A percentile compares a stretch with the other conserved stretches of the same genome.
Evolutionary conservation across 2,797 vertebrate genomes (phyloP).

Genomic region (Rhinophrynus dorsalis): DNA sequence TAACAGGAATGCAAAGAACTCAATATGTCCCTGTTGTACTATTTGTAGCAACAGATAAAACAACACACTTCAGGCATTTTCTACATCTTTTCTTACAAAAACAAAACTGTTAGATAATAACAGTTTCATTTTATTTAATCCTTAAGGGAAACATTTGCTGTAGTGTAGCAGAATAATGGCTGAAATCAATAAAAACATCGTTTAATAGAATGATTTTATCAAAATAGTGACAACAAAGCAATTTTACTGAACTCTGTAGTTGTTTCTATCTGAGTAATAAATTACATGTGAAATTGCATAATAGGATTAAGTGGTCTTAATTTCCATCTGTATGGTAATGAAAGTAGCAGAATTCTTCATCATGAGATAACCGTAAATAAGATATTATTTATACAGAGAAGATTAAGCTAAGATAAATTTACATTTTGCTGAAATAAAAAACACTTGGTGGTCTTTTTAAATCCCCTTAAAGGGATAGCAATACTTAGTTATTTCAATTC

Average conservation of each 20-base stretch:
- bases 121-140: constrained; percentile 17
- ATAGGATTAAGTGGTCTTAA: background rate
- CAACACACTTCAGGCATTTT: constrained; percentile 20
- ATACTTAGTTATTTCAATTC: too few species aligned
- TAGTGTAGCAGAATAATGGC: background rate
- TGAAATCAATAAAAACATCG: constrained; percentile 28
- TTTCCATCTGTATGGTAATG: too few species aligned
- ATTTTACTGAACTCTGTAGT: background rate
- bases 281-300: background rate
- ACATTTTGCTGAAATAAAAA: too few species aligned
- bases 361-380: too few species aligned
- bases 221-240: background rate
- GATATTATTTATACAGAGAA: too few species aligned
- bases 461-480: too few species aligned
- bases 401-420: too few species aligned
- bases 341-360: too few species aligned
- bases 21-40: constrained; percentile 18
- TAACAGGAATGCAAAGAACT: constrained; percentile 20
- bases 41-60: constrained; percentile 26
- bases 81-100: constrained; percentile 2
- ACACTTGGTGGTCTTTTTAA: too few species aligned
- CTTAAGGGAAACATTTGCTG: constrained; percentile 2
- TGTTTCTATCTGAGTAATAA: background rate
- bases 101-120: constrained; percentile 27
- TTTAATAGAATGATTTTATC: constrained; percentile 17